A percentile compares a stretch with the other conserved stretches of the same genome.
Evolutionary conservation across 2,797 vertebrate species (phyloP).

Genomic region (Vespertilio murinus): DNA sequence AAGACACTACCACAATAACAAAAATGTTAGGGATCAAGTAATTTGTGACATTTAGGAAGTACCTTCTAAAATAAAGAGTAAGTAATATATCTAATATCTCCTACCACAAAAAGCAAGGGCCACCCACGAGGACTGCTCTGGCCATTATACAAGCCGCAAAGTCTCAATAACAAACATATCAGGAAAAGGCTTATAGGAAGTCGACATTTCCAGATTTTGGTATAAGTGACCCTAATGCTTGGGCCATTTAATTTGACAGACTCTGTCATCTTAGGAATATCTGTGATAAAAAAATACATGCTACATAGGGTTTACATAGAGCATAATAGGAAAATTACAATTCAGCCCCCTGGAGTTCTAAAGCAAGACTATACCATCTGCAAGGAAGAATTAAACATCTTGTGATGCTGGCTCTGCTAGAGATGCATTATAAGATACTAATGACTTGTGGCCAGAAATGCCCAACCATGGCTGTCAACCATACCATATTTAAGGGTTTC

Average conservation of each 20-base stretch:
- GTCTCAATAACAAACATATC: not conserved
- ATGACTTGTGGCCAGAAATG: not conserved
- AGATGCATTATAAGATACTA: not conserved
- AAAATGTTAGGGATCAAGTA: not conserved
- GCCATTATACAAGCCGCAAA: not conserved
- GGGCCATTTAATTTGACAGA: not conserved
- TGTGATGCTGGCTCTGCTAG: not conserved
- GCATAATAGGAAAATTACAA: not conserved
- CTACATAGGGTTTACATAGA: not conserved
- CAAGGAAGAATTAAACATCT: not conserved
- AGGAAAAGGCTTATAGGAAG: not conserved
- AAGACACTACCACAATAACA: not conserved
- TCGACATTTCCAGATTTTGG: not conserved
- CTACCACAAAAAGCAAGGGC: not conserved
- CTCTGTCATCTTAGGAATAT: not conserved
- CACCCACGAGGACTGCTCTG: not conserved
- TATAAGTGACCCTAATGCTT: not conserved
- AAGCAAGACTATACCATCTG: not conserved
- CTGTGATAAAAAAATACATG: not conserved
- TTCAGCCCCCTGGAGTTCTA: not conserved
- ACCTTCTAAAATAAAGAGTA: not conserved
- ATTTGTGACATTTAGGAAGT: not conserved
- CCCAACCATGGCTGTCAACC: not conserved
- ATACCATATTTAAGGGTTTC: not conserved
- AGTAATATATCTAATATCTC: not conserved